Base-by-base conservation (phyloP, 2,113 vertebrate species). In the Chelonoidis abingdonii region DNA sequence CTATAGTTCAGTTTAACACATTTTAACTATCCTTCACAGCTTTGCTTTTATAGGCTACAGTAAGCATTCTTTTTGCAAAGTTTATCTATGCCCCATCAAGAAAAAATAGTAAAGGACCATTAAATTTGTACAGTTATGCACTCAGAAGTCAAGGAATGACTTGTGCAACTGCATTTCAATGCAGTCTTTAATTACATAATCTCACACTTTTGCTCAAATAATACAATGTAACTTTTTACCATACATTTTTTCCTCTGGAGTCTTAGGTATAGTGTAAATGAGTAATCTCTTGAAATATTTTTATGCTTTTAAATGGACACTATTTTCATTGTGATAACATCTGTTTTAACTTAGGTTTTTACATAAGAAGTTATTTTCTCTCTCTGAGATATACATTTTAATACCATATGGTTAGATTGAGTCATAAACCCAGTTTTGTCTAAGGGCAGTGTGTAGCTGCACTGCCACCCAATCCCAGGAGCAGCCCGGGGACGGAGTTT, bases 381-480 rank as follows among this genome's bases (percentile, higher is more conserved):
- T 57, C 76, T 94, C 56, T 94, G 87, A 96, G 89, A 89, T 92
- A 62, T 2, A 53, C 25, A 10, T 78, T 96, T 95, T 83, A 91
- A 89, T 92, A 93, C 84, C n/a, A 78, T 4, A 84, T 27, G 31
- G 9, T 86, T 69, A 54, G 84, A 16, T 29, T 81, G 76, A 86
- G 41, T 13, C 29, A 7, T 81, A 52, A 78, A 89, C 27, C 84
- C 76, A 81, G 1, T 10, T 47, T n/a, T 94, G 86, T 59, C 92
- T 88, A 52, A 62, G 49, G 75, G 87, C 87, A 86, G 80, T 0
- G 0, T 41, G 38, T 85, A 88, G 29, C 31, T 53, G 19, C n/a
- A 65, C 4, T 87, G 38, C n/a, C 22, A 49, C 2, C 1, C 8
- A 89, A 87, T 6, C 29, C 12, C 29, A 7, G 59, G 59, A 62